phyloP scores from a whole-genome alignment of 1,140 invertebrate species.

The Pentalonia nigronervosa region DNA sequence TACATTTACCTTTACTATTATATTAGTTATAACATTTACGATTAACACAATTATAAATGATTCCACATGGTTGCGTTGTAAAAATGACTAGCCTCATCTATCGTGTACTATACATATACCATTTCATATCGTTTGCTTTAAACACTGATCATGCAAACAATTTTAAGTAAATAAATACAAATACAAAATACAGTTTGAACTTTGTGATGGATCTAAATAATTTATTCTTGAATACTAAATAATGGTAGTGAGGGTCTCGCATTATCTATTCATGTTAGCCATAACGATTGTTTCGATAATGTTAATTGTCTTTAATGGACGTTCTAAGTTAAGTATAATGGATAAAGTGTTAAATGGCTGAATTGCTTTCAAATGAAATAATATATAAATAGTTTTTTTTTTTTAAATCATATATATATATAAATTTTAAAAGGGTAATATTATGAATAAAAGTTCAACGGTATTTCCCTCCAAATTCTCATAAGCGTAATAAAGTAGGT shows the following conservation, averaged over 20 bases:
- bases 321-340: not conserved
- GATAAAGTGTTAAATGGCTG: not conserved
- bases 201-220: not conserved
- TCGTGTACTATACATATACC: not conserved
- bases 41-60: not conserved
- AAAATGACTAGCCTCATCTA: not conserved
- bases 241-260: not conserved
- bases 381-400: not conserved
- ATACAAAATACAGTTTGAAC: constrained; percentile 17
- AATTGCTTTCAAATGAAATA: not conserved
- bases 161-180: not conserved
- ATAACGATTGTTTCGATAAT: not conserved
- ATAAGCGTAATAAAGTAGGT: not conserved
- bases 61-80: not conserved
- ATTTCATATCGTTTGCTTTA: not conserved
- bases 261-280: not conserved
- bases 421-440: not conserved
- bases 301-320: not conserved
- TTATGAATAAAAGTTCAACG: not conserved
- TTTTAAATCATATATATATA: not conserved
- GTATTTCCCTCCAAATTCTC: not conserved
- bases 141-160: not conserved
- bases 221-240: not conserved
- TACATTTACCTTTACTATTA: too few relatives aligned
- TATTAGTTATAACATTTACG: too few relatives aligned